Evolutionary conservation across 2,888 invertebrate species (phyloP), one percentile per base, ranked within the genome.

Genomic region (Euplexia lucipara): DNA sequence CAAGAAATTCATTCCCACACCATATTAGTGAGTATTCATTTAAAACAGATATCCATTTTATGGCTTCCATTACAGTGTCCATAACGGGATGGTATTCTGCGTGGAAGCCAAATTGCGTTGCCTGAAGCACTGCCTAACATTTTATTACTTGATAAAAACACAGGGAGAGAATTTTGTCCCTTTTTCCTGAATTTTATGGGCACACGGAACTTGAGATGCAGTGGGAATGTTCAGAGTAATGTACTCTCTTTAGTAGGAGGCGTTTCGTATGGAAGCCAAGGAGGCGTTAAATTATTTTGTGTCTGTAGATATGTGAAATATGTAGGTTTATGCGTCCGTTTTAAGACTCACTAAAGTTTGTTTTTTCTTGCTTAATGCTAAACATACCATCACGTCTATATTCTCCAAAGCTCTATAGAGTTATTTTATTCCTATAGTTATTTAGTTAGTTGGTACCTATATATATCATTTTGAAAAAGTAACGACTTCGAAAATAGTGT

Each of bases 61-160:
- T 81, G 70, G 72, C 66, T 75, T 70, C 77, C 80, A 82, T 84
- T 84, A 81, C 78, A 63, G 78, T 80, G 83, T 81, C 82, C 78
- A 79, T 78, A 75, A 72, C 76, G 76, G 75, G 79, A 78, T 74
- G 82, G 81, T 86, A 86, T 89, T 89, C 85, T 83, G 87, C 85
- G 78, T 86, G 79, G 84, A 84, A 83, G 87, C 88, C 83, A 87
- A 88, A 88, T 88, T 88, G 85, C 83, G 84, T 86, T 79, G 79
- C 76, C 78, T 75, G 67, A 75, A 86, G 79, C 76, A 81, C 83
- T 81, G 85, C 83, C 84, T 83, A 84, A 86, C 87, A 85, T 89
- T 90, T 90, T 90, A 90, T 86, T 90, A 87, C 88, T 89, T 88
- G 88, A 88, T 90, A 90, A 90, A 89, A 90, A 88, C 87, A 86